These are phyloP conservation scores for Spondyliosoma cantharus DNA, from an alignment of 2,797 vertebrate species.

Conservation along the genomic window DNA sequence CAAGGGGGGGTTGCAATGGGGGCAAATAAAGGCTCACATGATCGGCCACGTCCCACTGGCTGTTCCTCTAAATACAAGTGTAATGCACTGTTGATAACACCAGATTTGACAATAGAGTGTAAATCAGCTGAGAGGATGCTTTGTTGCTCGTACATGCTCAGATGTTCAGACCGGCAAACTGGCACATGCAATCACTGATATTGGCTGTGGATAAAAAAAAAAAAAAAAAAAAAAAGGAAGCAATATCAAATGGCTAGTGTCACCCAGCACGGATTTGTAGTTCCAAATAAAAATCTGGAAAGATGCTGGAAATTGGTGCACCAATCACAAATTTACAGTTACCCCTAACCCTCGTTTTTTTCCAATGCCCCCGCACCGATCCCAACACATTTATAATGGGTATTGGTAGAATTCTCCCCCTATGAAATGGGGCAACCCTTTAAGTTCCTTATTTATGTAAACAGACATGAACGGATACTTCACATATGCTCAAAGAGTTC, in stretches of 20 bases:
- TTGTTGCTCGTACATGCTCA: slow-evolving; percentile 8
- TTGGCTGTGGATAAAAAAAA: not conserved
- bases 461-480: no score
- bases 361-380: no score
- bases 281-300: not conserved
- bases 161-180: slow-evolving; percentile 8
- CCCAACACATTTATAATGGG: no score
- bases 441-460: no score
- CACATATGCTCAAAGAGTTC: no score
- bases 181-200: not conserved
- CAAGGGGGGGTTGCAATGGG: slow-evolving; percentile 39
- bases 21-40: slow-evolving; percentile 66
- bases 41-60: slow-evolving; percentile 65
- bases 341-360: no score
- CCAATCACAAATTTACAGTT: not conserved
- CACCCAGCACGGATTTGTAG: not conserved
- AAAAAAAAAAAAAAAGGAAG: not conserved
- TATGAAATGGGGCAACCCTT: no score
- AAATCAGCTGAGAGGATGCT: slow-evolving; percentile 34
- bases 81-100: slow-evolving; percentile 58
- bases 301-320: not conserved
- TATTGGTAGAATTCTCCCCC: no score
- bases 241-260: not conserved
- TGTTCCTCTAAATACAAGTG: slow-evolving; percentile 62
- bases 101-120: slow-evolving; percentile 55